These are phyloP conservation scores for Acheta domesticus DNA, from an alignment of 2,888 invertebrate species.

Conservation along the genomic window DNA sequence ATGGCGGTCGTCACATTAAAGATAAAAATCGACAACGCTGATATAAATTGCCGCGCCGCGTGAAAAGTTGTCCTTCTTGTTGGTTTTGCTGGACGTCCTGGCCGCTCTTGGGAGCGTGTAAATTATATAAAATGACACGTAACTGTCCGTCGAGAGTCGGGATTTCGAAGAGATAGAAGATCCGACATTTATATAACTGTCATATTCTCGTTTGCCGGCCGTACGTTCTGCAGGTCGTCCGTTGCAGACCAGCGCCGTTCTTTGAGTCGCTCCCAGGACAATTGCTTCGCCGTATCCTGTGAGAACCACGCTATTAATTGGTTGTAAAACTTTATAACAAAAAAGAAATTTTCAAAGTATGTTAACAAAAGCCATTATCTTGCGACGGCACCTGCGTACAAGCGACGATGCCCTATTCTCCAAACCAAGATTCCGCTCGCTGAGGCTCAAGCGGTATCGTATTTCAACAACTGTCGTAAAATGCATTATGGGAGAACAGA, in stretches of 20 bases:
- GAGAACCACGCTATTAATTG: neutral
- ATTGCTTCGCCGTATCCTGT: neutral
- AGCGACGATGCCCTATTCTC: neutral
- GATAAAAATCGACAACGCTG: neutral
- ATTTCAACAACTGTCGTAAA: conserved; percentile 5
- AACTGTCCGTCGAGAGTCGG: neutral
- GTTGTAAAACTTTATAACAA: conserved; percentile 7
- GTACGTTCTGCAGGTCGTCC: neutral
- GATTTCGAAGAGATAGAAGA: neutral
- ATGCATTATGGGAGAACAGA: neutral
- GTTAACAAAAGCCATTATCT: conserved; percentile 18
- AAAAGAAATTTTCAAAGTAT: conserved; percentile 3
- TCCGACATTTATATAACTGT: neutral
- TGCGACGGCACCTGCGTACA: neutral
- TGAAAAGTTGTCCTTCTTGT: neutral
- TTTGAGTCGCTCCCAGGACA: neutral
- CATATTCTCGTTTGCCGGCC: neutral
- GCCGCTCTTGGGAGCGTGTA: neutral
- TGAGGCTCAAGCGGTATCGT: neutral
- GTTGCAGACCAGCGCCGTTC: neutral
- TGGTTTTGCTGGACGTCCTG: neutral
- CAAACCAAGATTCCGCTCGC: neutral
- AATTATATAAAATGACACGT: conserved; percentile 7
- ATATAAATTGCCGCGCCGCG: conserved; percentile 1
- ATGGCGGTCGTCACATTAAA: neutral